A percentile compares a stretch with the other conserved stretches of the same genome.
phyloP scores from a whole-genome alignment of 2,113 vertebrate species.

The Sarotherodon lohbergeri region DNA sequence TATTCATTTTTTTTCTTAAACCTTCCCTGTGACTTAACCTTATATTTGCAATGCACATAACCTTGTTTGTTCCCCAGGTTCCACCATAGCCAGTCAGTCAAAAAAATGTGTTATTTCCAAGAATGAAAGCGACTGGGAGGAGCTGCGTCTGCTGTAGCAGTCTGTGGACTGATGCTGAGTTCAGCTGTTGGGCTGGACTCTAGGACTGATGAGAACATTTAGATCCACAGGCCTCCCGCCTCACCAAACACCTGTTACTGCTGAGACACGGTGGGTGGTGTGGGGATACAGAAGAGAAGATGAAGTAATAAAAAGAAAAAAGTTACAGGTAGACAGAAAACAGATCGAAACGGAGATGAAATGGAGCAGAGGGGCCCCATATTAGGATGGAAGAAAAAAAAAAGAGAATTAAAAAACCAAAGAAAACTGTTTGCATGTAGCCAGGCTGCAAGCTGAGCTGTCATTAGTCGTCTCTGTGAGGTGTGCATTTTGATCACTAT shows the following conservation, averaged over 20 bases:
- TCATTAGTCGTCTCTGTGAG: background rate
- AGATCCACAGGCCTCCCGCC: slow-evolving; percentile 47
- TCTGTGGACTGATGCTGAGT: slow-evolving; percentile 43
- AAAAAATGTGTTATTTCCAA: background rate
- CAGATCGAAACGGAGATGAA: background rate
- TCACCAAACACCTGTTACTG: slow-evolving; percentile 59
- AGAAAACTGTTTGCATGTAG: background rate
- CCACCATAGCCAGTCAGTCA: background rate
- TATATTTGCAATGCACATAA: background rate
- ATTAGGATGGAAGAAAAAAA: background rate
- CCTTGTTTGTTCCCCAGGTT: background rate
- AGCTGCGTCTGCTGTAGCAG: background rate
- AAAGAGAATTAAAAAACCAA: background rate
- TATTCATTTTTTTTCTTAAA: background rate
- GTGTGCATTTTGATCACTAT: background rate
- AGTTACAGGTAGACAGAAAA: background rate
- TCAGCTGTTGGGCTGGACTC: slow-evolving; percentile 52
- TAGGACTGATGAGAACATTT: slow-evolving; percentile 60
- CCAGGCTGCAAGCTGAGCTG: slow-evolving; percentile 2
- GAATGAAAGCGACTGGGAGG: slow-evolving; percentile 15
- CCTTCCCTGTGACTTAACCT: background rate
- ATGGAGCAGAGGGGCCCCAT: background rate
- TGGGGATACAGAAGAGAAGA: background rate
- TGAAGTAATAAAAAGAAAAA: slow-evolving; percentile 5
- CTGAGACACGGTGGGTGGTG: slow-evolving; percentile 23